Evolutionary conservation across 2,888 invertebrate genomes (phyloP).

Genomic region (Luperina nickerlii): DNA sequence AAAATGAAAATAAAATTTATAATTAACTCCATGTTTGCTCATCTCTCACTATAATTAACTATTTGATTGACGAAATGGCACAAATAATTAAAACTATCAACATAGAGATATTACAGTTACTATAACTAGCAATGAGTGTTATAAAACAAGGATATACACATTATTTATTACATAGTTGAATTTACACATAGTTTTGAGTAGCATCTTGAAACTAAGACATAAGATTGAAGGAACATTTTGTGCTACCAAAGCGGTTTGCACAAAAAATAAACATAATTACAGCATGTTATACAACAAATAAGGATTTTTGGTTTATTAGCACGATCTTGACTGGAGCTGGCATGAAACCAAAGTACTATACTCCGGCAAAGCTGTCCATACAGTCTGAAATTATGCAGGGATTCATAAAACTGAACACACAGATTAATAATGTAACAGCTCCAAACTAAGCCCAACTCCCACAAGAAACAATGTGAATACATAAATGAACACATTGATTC

Average conservation of each 20-base stretch:
- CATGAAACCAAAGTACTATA: conserved; percentile 50
- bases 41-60: conserved; percentile 35
- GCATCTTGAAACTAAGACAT: conserved; percentile 11
- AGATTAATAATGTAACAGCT: conserved; percentile 51
- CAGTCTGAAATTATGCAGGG: conserved; percentile 36
- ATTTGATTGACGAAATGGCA: conserved; percentile 43
- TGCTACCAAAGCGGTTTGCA: conserved; percentile 20
- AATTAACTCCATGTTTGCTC: conserved; percentile 44
- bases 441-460: conserved; percentile 43
- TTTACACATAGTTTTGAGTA: conserved; percentile 16
- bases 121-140: conserved; percentile 41
- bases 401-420: conserved; percentile 49
- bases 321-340: conserved; percentile 51
- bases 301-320: conserved; percentile 43
- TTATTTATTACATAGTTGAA: conserved; percentile 31
- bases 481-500: conserved; percentile 58
- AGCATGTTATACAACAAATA: conserved; percentile 38
- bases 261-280: conserved; percentile 23
- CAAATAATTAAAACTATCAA: conserved; percentile 50
- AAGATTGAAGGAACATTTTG: conserved; percentile 10
- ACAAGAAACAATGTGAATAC: conserved; percentile 54
- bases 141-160: conserved; percentile 30
- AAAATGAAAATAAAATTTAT: conserved; percentile 38
- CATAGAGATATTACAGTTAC: conserved; percentile 37
- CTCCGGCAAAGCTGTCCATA: conserved; percentile 39